Percentiles rank a stretch among this genome's conserved stretches.
phyloP scores from a whole-genome alignment of 2,113 vertebrate species.

The Genyomyrus donnyi region DNA sequence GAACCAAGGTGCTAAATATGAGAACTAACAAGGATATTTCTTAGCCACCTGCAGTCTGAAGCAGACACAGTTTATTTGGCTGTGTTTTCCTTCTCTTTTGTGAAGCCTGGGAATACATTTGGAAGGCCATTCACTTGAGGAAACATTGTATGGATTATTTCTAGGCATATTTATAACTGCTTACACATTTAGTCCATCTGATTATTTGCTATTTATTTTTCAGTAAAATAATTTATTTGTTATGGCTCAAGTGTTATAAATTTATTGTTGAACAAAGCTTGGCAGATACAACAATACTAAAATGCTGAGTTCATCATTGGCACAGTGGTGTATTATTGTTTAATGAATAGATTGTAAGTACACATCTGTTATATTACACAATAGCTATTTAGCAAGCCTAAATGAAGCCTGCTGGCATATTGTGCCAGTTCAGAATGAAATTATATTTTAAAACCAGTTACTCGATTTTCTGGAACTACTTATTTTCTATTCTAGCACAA shows the following conservation, averaged over 20 bases:
- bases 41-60: not conserved
- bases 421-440: slow-evolving; percentile 2
- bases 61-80: not conserved
- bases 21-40: not conserved
- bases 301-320: not conserved
- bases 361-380: not conserved
- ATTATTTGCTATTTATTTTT: slow-evolving; percentile 4
- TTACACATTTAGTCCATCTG: not conserved
- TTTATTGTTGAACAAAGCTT: not conserved
- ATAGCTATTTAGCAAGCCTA: not conserved
- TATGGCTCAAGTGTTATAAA: not conserved
- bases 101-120: not conserved
- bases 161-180: not conserved
- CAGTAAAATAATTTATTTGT: not conserved
- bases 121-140: not conserved
- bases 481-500: not conserved
- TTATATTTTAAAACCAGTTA: not conserved
- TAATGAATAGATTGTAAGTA: not conserved
- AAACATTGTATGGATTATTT: not conserved
- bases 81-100: not conserved
- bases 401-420: not conserved
- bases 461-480: not conserved
- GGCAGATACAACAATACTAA: not conserved
- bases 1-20: not conserved
- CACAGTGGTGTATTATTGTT: not conserved